These are phyloP conservation scores for Pimephales promelas DNA, from an alignment of 2,113 vertebrate genomes.

Conservation along the genomic window DNA sequence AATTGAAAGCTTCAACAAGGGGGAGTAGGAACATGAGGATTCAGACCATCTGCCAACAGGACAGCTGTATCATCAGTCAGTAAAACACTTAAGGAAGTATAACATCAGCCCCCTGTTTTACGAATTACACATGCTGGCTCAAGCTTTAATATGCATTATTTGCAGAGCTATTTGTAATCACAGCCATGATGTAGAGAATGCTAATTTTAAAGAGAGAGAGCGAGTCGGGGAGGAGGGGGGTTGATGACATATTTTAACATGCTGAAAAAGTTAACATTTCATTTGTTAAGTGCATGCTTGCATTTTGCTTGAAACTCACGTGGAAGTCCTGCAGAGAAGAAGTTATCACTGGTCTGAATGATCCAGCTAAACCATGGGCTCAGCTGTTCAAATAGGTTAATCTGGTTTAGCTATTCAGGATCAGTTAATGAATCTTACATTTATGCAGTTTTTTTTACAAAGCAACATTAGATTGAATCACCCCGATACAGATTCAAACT, in stretches of 20 bases:
- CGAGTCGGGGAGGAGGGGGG: too few relatives aligned
- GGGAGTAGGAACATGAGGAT: constrained; percentile 34
- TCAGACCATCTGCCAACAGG: neutral
- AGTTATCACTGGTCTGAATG: neutral
- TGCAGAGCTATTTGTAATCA: neutral
- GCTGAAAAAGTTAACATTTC: too few relatives aligned
- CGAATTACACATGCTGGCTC: neutral
- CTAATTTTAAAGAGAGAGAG: neutral
- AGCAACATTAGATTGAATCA: neutral
- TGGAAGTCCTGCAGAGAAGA: neutral
- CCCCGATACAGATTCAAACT: neutral
- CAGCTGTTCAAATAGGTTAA: neutral
- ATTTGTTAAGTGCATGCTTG: too few relatives aligned
- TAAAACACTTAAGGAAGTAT: constrained; percentile 1
- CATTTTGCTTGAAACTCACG: too few relatives aligned
- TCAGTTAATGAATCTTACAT: neutral
- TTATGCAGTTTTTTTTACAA: neutral
- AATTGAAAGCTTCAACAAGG: constrained; percentile 74
- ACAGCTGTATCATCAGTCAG: constrained; percentile 25
- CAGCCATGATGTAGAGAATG: neutral
- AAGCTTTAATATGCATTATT: neutral
- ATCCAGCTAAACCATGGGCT: neutral
- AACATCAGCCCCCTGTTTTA: neutral
- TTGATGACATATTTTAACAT: too few relatives aligned
- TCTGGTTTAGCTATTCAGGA: neutral